Evolutionary conservation across 2,113 vertebrate species (phyloP).

Genomic region (Leptocoma aspasia): DNA sequence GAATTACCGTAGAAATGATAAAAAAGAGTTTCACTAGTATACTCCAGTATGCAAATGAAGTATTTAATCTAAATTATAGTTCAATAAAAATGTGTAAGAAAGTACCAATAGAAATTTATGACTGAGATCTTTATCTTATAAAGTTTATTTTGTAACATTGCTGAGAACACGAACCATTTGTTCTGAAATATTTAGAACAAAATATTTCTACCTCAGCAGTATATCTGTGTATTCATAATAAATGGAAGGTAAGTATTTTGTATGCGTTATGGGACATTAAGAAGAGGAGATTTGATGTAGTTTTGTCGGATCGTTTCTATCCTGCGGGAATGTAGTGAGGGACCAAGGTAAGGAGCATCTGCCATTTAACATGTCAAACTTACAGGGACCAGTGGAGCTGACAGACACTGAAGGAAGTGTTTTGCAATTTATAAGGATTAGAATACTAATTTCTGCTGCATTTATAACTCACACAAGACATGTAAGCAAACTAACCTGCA

Average conservation of each 20-base stretch:
- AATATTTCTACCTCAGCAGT: not conserved
- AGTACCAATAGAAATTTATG: not conserved
- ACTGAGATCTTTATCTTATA: not conserved
- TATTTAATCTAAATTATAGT: not conserved
- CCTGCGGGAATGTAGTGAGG: not conserved
- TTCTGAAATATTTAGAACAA: not conserved
- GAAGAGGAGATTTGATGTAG: not conserved
- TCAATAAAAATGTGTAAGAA: not conserved
- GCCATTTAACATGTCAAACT: not conserved
- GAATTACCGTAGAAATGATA: not conserved
- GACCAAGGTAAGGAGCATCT: not conserved
- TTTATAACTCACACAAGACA: not conserved
- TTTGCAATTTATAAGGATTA: not conserved
- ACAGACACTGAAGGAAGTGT: not conserved
- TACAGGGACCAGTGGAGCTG: not conserved
- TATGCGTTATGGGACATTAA: not conserved
- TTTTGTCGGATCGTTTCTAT: not conserved
- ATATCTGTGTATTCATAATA: not conserved
- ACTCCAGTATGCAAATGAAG: not conserved
- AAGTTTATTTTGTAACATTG: not conserved
- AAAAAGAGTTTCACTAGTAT: not conserved
- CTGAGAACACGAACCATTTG: not conserved
- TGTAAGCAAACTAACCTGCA: not conserved
- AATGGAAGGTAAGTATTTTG: not conserved
- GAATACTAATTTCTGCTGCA: not conserved